phyloP scores from a whole-genome alignment of 2,888 invertebrate species.

The Brachyopa scutellaris region DNA sequence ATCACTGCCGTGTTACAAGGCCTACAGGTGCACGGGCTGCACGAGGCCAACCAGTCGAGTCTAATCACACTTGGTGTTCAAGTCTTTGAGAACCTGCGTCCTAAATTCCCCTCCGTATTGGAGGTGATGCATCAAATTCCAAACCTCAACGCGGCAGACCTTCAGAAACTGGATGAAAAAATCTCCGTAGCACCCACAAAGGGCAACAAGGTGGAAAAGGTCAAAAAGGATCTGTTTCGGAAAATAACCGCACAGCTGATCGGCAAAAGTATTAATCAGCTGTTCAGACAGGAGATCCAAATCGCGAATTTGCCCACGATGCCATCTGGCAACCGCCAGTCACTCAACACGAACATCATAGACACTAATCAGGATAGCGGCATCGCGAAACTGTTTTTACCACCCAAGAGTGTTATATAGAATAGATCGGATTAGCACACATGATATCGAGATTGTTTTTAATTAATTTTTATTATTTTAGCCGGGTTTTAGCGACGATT shows the following conservation, averaged over 20 bases:
- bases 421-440: slow-evolving; percentile 44
- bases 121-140: slow-evolving; percentile 90
- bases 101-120: slow-evolving; percentile 87
- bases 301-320: slow-evolving; percentile 92
- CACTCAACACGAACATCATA: slow-evolving; percentile 75
- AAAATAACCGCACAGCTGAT: slow-evolving; percentile 92
- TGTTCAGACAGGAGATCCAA: slow-evolving; percentile 93
- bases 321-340: slow-evolving; percentile 74
- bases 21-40: slow-evolving; percentile 93
- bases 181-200: slow-evolving; percentile 86
- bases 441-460: slow-evolving; percentile 63
- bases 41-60: slow-evolving; percentile 92
- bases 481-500: slow-evolving; percentile 66
- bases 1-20: slow-evolving; percentile 91
- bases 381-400: slow-evolving; percentile 77
- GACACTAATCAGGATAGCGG: slow-evolving; percentile 78
- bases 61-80: slow-evolving; percentile 91
- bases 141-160: slow-evolving; percentile 89
- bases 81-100: slow-evolving; percentile 92
- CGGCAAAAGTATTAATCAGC: slow-evolving; percentile 92
- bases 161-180: slow-evolving; percentile 93
- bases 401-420: slow-evolving; percentile 71
- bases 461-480: slow-evolving; percentile 58
- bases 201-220: slow-evolving; percentile 92
- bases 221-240: slow-evolving; percentile 94